These are phyloP conservation scores for Halcyon senegalensis DNA, from an alignment of 2,113 vertebrate genomes.

Conservation along the genomic window DNA sequence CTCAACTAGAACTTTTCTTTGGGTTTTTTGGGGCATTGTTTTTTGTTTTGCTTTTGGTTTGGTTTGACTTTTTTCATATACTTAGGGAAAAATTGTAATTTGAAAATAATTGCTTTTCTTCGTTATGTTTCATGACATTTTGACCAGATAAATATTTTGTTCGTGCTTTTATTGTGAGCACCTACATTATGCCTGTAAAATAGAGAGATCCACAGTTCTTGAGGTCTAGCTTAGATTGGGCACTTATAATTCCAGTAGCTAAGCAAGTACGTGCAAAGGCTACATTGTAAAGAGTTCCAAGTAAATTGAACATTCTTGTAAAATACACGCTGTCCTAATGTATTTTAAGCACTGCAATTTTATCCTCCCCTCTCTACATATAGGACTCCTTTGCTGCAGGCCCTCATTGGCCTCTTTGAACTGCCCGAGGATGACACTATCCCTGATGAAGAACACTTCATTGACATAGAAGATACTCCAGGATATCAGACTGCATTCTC, in stretches of 20 bases:
- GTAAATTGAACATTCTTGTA: not conserved
- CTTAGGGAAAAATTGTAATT: not conserved
- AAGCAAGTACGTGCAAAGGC: not conserved
- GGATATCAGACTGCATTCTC: slow-evolving; percentile 98
- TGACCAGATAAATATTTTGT: not conserved
- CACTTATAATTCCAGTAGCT: not conserved
- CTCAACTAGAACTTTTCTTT: not conserved
- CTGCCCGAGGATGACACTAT: slow-evolving; percentile 95
- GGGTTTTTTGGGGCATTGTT: not conserved
- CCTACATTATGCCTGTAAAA: not conserved
- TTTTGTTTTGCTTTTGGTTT: not conserved
- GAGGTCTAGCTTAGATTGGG: not conserved
- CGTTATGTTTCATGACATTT: not conserved
- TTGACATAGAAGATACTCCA: slow-evolving; percentile 96
- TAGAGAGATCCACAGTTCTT: not conserved
- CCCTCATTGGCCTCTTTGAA: slow-evolving; percentile 96
- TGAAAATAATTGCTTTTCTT: not conserved
- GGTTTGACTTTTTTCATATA: not conserved
- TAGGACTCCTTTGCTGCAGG: slow-evolving; percentile 93
- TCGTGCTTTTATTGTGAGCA: not conserved
- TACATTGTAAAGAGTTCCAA: not conserved
- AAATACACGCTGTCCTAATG: not conserved
- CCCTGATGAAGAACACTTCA: slow-evolving; percentile 97
- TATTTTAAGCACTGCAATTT: not conserved
- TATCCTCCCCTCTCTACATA: not conserved